Evolutionary conservation across 2,888 invertebrate genomes (phyloP), one percentile per base, ranked within the genome.

Genomic region (Cyclophora punctaria): DNA sequence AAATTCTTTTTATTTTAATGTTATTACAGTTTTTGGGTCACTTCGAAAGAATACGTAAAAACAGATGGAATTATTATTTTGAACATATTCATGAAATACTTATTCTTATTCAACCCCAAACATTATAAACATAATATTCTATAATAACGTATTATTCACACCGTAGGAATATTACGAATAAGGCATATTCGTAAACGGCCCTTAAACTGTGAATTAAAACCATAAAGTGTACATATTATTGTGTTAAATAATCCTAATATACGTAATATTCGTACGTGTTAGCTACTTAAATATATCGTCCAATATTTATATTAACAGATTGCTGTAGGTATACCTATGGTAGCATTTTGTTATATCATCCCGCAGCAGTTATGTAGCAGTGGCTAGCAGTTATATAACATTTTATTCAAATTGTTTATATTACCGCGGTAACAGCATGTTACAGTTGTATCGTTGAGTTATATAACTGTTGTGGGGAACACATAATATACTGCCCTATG

Each of bases 221-320:
- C 73, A 73, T 20, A 20, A 20, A 20, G 69, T 75, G 72, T 72
- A 71, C 66, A 66, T 62, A 64, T 59, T 49, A 71, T 71, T 66
- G 69, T 71, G 69, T 71, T 69, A 71, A 63, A 71, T 63, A 62
- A 63, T 63, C 59, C 61, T 71, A 68, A 68, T 64, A 57, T 71
- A 64, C 63, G 65, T 58, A 62, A 66, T 63, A 55, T 60, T 56
- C 20, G 20, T 20, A 20, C 20, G 55, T 62, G 54, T 43, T 53
- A 51, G 54, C 57, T 58, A 58, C 53, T 59, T 61, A 52, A 51
- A 56, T 53, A 53, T 52, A 45, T 52, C 49, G 51, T 56, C 53
- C 37, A 37, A 5, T 37, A 20, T 20, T 20, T 20, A 20, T 20
- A 20, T 20, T 20, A 20, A 20, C 20, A 20, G 20, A 20, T 20